Evolutionary conservation across 2,113 vertebrate genomes (phyloP), one percentile per base, ranked within the genome.

Genomic region (Cyrtonyx montezumae): DNA sequence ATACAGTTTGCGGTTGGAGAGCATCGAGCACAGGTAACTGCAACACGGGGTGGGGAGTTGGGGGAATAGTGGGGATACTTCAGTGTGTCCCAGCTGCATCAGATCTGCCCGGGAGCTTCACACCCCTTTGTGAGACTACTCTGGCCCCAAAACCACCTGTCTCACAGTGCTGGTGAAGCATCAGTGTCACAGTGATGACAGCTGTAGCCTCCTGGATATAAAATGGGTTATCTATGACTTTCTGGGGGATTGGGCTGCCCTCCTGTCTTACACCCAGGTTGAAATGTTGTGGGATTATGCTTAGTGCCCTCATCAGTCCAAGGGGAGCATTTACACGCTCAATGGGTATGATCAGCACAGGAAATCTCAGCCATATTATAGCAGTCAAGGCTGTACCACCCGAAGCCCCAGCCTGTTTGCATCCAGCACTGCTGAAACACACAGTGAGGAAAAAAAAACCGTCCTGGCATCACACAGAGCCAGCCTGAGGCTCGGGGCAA

Each of bases 1-100:
- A 99, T 99, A 76, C 99, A 99, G 95, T 99, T 99, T 87, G 99
- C 99, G 0, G 99, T 99, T 5, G 99, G 99, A 84, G 99, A 99
- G 95, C 99, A 99, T 93, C 98, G 98, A 91, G 98, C 99, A 45
- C 99, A 99, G 99, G 99, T 99, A 98, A 98, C 28, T 61, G 68
- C 84, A 84, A 3, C 0, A 1, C 4, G 0, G 8, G 62, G 21
- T 13, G 18, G 59, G 28, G 32, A 26, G n/a, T 22, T 75, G 21
- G 59, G 25, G 32, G 26, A 28, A 34, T 78, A 36, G 55, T 23
- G 48, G 40, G 30, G 2, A 5, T 19, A 3, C 48, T 40, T 53
- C 61, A 28, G 25, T 7, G 2, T 13, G 1, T 34, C 42, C 62
- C 63, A 3, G 13, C 62, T 3, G 6, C 59, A 58, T 90, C 34